Base-by-base conservation (phyloP, 1,140 invertebrate species). In the Pachypsylla venusta region DNA sequence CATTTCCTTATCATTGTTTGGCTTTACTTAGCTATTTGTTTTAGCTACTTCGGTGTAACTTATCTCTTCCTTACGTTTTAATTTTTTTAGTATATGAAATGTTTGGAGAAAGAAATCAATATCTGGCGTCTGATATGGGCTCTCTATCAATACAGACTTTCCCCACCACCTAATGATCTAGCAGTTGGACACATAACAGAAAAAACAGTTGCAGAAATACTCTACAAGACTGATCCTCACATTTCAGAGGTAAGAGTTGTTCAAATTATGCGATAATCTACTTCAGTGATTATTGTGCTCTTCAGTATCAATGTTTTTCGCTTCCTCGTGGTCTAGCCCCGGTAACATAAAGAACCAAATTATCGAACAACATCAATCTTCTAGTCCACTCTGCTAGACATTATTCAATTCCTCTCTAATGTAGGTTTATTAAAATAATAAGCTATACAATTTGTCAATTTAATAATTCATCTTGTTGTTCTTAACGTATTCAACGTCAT, bases 121-220 rank as follows among this genome's bases (percentile, higher is more conserved):
- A 91, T 85, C 4, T 94, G 91, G 91, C 77, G 87, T 63, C 73
- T 95, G 26, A 64, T 93, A 7, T 78, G 82, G 63, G 84, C 82
- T 61, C 70, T 95, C 2, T 91, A 86, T 70, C 79, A 83, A 64
- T 87, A 93, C 71, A 77, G 86, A 42, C 68, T 87, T 26, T 68
- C 66, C 39, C 64, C 65, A 35, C 69, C 62, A 48, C 64, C 75
- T 35, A 66, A 73, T 25, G 73, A 74, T 24, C 76, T 78, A 61
- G 63, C 5, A 68, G 73, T 27, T 71, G 70, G 25, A 22, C 24
- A 57, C 12, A 26, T 64, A n/a, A 20, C 40, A 4, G 67, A 76
- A 16, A 74, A 73, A 4, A 68, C 64, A 25, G 81, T 77, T 63
- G 84, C 81, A 57, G 69, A 75, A 19, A 71, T 75, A 62, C 69